Evolutionary conservation across 2,888 invertebrate species (phyloP), one percentile per base, ranked within the genome.

Genomic region (Chironomus riparius): DNA sequence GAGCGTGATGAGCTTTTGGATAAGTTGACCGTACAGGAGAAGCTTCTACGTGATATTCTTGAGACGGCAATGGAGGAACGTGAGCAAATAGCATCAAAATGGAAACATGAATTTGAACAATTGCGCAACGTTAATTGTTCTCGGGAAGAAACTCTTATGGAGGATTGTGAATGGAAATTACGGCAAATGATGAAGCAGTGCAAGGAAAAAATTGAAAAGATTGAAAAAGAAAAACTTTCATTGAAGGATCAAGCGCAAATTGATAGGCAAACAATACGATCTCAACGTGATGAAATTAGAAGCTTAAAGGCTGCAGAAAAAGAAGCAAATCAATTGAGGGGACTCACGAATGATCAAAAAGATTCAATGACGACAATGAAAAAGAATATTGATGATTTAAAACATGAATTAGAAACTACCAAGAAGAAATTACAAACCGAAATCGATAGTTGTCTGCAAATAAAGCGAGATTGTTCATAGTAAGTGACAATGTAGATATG

Each of bases 151-250:
- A 86, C 89, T 77, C 86, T 93, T 80, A 84, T 93, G 79, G 89
- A 90, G 3, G 93, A 93, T 84, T 93, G 92, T 83, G 93, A 93
- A 85, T 93, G 92, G 92, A 92, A 93, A 84, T 85, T 92, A 81
- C 83, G 93, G 56, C 91, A 92, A 82, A 87, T 92, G 79, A 91
- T 92, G 84, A 88, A 88, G 79, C 85, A 86, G 7, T 91, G 91
- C 76, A 88, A 92, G 79, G 86, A 87, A 78, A 86, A 87, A 79
- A 78, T 88, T 24, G 87, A 87, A 78, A 90, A 90, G 47, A 88
- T 88, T 70, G 89, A 89, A 78, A 86, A 84, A 78, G 85, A 85
- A 69, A 87, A 88, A 68, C 86, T 85, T 77, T 87, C 87, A 83
- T 87, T 87, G 47, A 70, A 85, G 10, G 82, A 84, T 77, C 83